Conservation (phyloP, 1,140 invertebrate genomes). For the Prorops nasuta region DNA sequence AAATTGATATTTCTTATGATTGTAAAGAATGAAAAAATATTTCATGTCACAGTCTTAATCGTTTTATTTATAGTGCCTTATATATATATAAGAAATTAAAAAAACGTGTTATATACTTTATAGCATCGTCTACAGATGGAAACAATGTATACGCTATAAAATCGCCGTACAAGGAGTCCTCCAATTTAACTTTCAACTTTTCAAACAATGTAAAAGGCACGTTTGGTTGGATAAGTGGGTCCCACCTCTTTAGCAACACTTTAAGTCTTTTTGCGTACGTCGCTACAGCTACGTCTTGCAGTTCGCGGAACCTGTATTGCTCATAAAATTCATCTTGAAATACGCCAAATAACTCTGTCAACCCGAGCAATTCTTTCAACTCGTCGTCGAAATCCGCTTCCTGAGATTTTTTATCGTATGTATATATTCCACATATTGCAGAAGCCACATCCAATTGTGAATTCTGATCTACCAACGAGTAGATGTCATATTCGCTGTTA, state of each 20-base stretch:
- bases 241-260: slow-evolving; percentile 69
- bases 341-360: slow-evolving; percentile 70
- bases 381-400: too few relatives aligned
- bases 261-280: slow-evolving; percentile 69
- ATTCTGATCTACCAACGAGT: too few relatives aligned
- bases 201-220: slow-evolving; percentile 65
- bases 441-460: too few relatives aligned
- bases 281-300: slow-evolving; percentile 65
- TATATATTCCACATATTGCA: too few relatives aligned
- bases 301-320: slow-evolving; percentile 65
- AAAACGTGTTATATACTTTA: slow-evolving; percentile 58
- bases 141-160: slow-evolving; percentile 89
- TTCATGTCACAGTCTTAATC: too few relatives aligned
- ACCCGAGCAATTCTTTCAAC: slow-evolving; percentile 71
- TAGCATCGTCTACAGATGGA: slow-evolving; percentile 71
- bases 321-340: slow-evolving; percentile 67
- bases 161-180: slow-evolving; percentile 49
- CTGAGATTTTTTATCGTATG: too few relatives aligned
- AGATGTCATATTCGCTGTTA: too few relatives aligned
- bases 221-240: slow-evolving; percentile 67
- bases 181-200: slow-evolving; percentile 71
- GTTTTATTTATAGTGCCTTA: too few relatives aligned
- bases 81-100: background rate
- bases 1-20: too few relatives aligned
- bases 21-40: too few relatives aligned